Evolutionary conservation across 2,888 invertebrate species (phyloP).

Genomic region (Rhyacophila evoluta): DNA sequence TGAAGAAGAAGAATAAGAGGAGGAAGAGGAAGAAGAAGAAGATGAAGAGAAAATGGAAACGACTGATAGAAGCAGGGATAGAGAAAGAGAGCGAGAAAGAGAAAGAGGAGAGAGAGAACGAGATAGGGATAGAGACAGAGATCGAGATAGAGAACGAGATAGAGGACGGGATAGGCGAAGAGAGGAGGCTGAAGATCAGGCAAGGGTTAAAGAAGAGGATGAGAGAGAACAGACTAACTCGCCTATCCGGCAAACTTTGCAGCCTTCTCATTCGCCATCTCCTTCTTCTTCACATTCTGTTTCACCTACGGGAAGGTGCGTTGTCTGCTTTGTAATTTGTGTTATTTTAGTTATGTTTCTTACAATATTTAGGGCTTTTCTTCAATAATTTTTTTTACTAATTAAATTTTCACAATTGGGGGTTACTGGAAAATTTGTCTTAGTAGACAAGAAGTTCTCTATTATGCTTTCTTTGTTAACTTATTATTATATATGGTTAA

Average conservation of each 20-base stretch:
- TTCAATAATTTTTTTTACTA: no score
- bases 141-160: slow-evolving; percentile 36
- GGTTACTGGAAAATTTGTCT: no score
- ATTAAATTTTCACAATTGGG: no score
- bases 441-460: background rate
- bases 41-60: slow-evolving; percentile 60
- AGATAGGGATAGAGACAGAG: slow-evolving; percentile 51
- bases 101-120: slow-evolving; percentile 58
- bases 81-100: slow-evolving; percentile 57
- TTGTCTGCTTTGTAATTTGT: no score
- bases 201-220: background rate
- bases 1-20: slow-evolving; percentile 59
- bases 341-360: no score
- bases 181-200: background rate
- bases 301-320: slow-evolving; percentile 45
- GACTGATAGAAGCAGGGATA: slow-evolving; percentile 60
- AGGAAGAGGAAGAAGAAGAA: slow-evolving; percentile 57
- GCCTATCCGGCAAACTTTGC: background rate
- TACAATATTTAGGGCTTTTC: no score
- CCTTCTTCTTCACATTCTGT: slow-evolving; percentile 43
- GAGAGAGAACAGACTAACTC: background rate
- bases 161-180: slow-evolving; percentile 33
- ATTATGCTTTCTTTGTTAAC: background rate
- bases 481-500: background rate
- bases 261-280: slow-evolving; percentile 16